These are phyloP conservation scores for Perizoma affinitatum DNA, from an alignment of 2,888 invertebrate species.

Conservation along the genomic window DNA sequence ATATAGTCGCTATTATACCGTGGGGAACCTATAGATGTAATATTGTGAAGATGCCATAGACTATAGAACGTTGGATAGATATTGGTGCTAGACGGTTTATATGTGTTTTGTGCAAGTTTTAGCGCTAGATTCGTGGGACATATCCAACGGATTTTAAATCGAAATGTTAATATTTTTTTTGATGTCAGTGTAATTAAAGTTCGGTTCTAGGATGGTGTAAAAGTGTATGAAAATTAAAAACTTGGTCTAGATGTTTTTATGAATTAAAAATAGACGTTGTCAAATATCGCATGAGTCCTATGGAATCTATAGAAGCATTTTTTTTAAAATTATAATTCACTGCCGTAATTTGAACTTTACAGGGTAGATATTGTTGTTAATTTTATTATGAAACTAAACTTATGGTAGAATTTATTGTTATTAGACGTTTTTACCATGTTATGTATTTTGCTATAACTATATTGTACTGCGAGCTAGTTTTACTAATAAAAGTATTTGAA, in stretches of 20 bases:
- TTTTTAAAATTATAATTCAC: slow-evolving; percentile 4
- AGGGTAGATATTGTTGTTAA: slow-evolving; percentile 29
- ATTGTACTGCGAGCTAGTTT: slow-evolving; percentile 32
- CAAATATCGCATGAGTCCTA: slow-evolving; percentile 31
- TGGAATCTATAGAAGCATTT: slow-evolving; percentile 19
- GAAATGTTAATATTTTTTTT: slow-evolving; percentile 18
- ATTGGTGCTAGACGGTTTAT: slow-evolving; percentile 31
- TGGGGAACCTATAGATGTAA: slow-evolving; percentile 29
- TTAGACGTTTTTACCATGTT: slow-evolving; percentile 30
- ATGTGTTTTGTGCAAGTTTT: slow-evolving; percentile 32
- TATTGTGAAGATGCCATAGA: slow-evolving; percentile 36
- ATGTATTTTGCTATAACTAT: slow-evolving; percentile 28
- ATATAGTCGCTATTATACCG: slow-evolving; percentile 47
- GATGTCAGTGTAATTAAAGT: slow-evolving; percentile 24
- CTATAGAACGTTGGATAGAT: slow-evolving; percentile 44
- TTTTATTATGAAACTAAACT: slow-evolving; percentile 19
- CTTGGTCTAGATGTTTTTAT: slow-evolving; percentile 25
- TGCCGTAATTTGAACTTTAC: slow-evolving; percentile 18
- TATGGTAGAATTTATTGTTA: slow-evolving; percentile 29
- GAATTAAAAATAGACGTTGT: slow-evolving; percentile 23
- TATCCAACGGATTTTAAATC: slow-evolving; percentile 6
- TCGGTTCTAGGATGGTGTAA: slow-evolving; percentile 22
- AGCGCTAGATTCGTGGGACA: slow-evolving; percentile 32
- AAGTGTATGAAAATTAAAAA: slow-evolving; percentile 13
- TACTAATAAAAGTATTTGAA: slow-evolving; percentile 31